Evolutionary conservation across 2,113 vertebrate genomes (phyloP).

Genomic region (Phocoena phocoena): DNA sequence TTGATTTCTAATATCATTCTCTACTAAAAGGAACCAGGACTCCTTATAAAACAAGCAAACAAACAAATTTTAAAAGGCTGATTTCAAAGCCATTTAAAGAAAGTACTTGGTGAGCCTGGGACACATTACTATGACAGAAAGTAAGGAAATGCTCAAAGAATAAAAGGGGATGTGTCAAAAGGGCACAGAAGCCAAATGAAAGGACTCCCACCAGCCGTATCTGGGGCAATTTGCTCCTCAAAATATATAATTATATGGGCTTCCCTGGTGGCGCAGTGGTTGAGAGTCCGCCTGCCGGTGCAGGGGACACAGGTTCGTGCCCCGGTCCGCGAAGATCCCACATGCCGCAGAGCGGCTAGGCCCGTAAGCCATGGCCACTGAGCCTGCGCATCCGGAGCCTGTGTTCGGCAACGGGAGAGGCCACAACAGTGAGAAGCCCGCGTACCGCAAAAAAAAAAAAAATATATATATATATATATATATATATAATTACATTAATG

Average conservation of each 20-base stretch:
- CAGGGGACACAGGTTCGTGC: too few species aligned
- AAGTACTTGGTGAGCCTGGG: background rate
- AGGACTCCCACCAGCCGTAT: background rate
- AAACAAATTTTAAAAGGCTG: background rate
- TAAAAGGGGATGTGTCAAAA: background rate
- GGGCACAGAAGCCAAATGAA: background rate
- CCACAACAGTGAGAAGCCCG: too few species aligned
- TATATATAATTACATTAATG: background rate
- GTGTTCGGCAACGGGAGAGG: accelerated
- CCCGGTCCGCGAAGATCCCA: too few species aligned
- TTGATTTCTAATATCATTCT: background rate
- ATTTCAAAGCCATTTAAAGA: background rate
- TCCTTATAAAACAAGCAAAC: background rate
- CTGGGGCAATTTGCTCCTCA: background rate
- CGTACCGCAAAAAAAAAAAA: too few species aligned
- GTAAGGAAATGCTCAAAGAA: background rate
- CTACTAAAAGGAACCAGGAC: background rate
- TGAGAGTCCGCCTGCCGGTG: too few species aligned
- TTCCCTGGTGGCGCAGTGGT: too few species aligned
- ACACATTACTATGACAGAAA: background rate
- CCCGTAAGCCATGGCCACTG: too few species aligned
- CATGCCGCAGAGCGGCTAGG: too few species aligned
- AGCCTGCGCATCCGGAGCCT: too few species aligned
- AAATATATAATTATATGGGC: background rate
- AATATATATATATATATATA: too few species aligned